Evolutionary conservation across 2,113 vertebrate genomes (phyloP), one percentile per base, ranked within the genome.

Genomic region (Spea bombifrons): DNA sequence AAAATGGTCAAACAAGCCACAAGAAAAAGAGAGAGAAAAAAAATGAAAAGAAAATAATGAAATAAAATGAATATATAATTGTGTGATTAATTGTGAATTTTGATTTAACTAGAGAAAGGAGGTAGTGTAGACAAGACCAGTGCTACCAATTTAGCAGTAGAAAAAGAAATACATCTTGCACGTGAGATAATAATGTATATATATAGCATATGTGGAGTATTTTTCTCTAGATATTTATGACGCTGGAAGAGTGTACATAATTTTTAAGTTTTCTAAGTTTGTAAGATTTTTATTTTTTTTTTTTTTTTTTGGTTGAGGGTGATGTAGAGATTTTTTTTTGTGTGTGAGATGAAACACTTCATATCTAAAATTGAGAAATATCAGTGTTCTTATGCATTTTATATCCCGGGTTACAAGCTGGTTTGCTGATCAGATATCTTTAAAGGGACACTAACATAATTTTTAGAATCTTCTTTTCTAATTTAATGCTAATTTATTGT

Each of bases 211-310:
- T 12, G 70, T 73, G 64, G 71, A 67, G 52, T 80, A 72, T 79
- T 59, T 73, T 73, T 59, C 17, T 73, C 71, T 78, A 52, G 76
- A 4, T 73, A 79, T 79, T 72, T 78, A 78, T 78, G 52, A 80
- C 48, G 17, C 69, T 5, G 69, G 64, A 50, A 72, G 61, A 61
- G 49, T 79, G 48, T 73, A 66, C 48, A 66, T 17, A 49, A n/a
- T 70, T 17, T 7, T 59, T 52, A 52, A 6, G 15, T 70, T 70
- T 17, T 7, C 4, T 52, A 52, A 6, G 15, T 70, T 17, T n/a
- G 6, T 17, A n/a, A n/a, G 7, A 15, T 4, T 10, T 48, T 15
- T 66, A 8, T 68, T 12, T 48, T 48, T 59, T 76, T 66, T 67
- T 17, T 65, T 30, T 75, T 5, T 50, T 1, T 12, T 13, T 7